Evolutionary conservation across 2,797 vertebrate genomes (phyloP), one percentile per base, ranked within the genome.

Genomic region (Anisognathus igniventris): DNA sequence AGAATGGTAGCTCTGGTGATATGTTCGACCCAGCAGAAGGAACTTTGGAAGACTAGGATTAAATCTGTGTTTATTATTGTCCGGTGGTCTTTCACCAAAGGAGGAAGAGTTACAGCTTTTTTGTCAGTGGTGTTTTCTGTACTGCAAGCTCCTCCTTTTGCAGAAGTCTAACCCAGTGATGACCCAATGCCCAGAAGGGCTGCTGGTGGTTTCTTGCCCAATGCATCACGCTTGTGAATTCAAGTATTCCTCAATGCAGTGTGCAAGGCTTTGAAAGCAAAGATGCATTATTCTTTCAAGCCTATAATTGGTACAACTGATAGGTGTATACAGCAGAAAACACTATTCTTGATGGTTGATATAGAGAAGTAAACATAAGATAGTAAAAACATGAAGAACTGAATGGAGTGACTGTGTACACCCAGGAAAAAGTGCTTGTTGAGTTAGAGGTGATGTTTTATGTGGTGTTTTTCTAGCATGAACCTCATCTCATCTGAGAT

Each of bases 201-300:
- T 58, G 31, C 54, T 81, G 14, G 13, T 39, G 35, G 27, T 39
- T 70, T 10, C 28, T 47, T 4, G 7, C 1, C 6, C 48, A 77
- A 14, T 0, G 3, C 40, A 75, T 31, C 18, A 12, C 6, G 7
- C 37, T 74, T 0, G 0, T 74, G 42, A 57, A n/a, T 20, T 60
- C 31, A 28, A 1, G 3, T 56, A 22, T 42, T 85, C 22, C 42
- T 85, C 62, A 77, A 2, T 0, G 2, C 6, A 0, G 8, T 2
- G 3, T 40, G n/a, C 42, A 35, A 53, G 11, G 17, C 54, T 90
- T 77, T 78, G 54, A 78, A 62, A 86, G 42, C n/a, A 15, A 86
- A 89, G 22, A 35, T n/a, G 31, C 21, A 7, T 62, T 79, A 37
- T 70, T 66, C 44, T 90, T 85, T 74, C 58, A 77, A 45, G 18